Percentiles rank a stretch among this genome's conserved stretches.
Conservation (phyloP, 2,113 vertebrate genomes). For the Butorides virescens region DNA sequence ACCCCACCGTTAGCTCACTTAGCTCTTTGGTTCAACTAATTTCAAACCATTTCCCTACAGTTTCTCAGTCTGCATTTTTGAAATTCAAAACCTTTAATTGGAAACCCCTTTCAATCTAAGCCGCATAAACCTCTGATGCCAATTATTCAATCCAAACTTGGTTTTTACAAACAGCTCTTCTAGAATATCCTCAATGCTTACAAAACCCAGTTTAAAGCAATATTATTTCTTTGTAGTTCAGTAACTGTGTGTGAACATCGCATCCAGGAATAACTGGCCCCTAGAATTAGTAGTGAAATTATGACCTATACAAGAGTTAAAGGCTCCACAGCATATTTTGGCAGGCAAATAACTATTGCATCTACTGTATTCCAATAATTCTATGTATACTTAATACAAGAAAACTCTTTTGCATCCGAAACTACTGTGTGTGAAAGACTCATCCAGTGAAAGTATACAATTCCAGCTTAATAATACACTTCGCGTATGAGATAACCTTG, state of each 20-base stretch:
- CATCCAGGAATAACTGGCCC: background rate
- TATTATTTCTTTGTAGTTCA: background rate
- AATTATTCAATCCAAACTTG: background rate
- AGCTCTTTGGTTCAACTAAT: background rate
- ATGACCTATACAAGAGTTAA: background rate
- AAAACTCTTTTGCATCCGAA: background rate
- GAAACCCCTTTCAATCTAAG: background rate
- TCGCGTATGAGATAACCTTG: accelerated
- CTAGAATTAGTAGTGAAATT: background rate
- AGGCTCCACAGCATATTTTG: background rate
- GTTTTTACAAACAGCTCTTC: background rate
- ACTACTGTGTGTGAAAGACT: background rate
- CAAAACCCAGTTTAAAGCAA: background rate
- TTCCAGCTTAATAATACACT: background rate
- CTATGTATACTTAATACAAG: background rate
- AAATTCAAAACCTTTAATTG: background rate
- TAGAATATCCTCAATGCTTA: background rate
- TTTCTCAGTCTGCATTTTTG: background rate
- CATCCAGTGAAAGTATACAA: background rate
- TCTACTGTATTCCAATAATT: background rate
- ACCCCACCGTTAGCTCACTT: background rate
- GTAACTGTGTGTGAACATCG: background rate
- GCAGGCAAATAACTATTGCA: background rate
- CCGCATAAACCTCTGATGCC: background rate
- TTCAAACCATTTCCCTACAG: background rate